These are phyloP conservation scores for Rhabdomys pumilio DNA, from an alignment of 2,797 vertebrate genomes.

Conservation along the genomic window DNA sequence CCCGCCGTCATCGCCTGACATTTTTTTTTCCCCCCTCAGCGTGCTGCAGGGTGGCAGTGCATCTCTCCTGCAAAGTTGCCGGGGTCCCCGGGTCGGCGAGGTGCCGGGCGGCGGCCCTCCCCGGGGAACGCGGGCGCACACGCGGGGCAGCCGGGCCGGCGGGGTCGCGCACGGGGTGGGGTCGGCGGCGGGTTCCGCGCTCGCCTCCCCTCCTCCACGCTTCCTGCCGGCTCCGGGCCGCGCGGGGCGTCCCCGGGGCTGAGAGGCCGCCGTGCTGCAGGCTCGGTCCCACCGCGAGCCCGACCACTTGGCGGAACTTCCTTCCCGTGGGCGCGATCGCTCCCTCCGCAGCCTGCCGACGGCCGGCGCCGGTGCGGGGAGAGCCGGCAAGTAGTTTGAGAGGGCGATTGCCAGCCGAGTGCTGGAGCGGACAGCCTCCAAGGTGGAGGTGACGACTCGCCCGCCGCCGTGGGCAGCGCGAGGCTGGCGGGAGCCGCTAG, in stretches of 20 bases:
- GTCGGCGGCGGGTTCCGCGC: conserved; percentile 31
- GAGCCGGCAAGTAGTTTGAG: conserved; percentile 64
- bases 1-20: conserved; percentile 78
- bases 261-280: conserved; percentile 6
- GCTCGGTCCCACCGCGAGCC: neutral
- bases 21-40: conserved; percentile 16
- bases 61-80: conserved; percentile 69
- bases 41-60: conserved; percentile 60
- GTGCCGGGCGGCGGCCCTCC: neutral
- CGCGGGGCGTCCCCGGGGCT: neutral
- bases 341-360: neutral
- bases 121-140: conserved; percentile 45
- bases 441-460: conserved; percentile 59
- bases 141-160: conserved; percentile 38
- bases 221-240: conserved; percentile 51
- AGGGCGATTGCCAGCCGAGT: conserved; percentile 23
- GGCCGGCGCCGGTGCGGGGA: neutral
- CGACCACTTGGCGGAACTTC: conserved; percentile 65
- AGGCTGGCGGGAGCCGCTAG: conserved; percentile 63
- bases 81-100: neutral
- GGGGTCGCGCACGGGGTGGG: conserved; percentile 55
- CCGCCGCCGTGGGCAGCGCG: conserved; percentile 63
- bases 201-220: conserved; percentile 74
- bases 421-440: conserved; percentile 29
- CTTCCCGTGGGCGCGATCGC: conserved; percentile 45